Percentiles rank a stretch among this genome's conserved stretches.
These are phyloP conservation scores for Hipparchia semele DNA, from an alignment of 2,888 invertebrate genomes.

Conservation along the genomic window DNA sequence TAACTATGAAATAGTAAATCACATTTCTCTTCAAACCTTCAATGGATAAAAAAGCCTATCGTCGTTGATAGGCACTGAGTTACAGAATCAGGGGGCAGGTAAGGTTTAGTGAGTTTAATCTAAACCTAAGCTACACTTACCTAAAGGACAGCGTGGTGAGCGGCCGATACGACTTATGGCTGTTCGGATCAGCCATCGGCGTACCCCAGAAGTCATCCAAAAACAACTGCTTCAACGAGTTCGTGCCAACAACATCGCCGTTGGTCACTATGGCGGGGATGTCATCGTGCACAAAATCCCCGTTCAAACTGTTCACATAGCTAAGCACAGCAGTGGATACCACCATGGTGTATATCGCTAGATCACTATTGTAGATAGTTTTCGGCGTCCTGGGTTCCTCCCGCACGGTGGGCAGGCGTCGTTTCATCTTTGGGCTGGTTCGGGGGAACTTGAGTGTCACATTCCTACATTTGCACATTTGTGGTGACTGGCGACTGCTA, in stretches of 20 bases:
- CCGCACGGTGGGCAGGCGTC: slow-evolving; percentile 68
- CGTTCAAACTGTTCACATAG: slow-evolving; percentile 89
- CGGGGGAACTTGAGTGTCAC: slow-evolving; percentile 58
- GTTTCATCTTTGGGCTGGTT: slow-evolving; percentile 74
- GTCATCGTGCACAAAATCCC: slow-evolving; percentile 95
- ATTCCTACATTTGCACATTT: slow-evolving; percentile 78
- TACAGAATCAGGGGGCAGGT: no score
- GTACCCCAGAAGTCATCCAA: slow-evolving; percentile 95
- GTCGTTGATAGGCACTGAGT: no score
- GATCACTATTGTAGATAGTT: slow-evolving; percentile 64
- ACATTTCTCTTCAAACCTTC: no score
- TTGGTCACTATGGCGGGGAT: slow-evolving; percentile 92
- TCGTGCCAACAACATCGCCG: slow-evolving; percentile 89
- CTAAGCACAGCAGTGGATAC: slow-evolving; percentile 86
- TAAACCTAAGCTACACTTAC: slow-evolving; percentile 77
- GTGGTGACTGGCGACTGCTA: slow-evolving; percentile 34
- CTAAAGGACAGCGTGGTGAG: slow-evolving; percentile 92
- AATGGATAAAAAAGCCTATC: no score
- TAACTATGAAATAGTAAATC: no score
- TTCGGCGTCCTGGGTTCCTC: slow-evolving; percentile 60
- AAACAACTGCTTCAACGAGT: slow-evolving; percentile 85
- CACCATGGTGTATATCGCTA: slow-evolving; percentile 85
- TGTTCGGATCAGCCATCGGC: slow-evolving; percentile 89
- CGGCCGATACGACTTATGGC: slow-evolving; percentile 94
- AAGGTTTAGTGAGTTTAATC: no score